Evolutionary conservation across 2,113 vertebrate genomes (phyloP).

Genomic region (Elaphurus davidianus): DNA sequence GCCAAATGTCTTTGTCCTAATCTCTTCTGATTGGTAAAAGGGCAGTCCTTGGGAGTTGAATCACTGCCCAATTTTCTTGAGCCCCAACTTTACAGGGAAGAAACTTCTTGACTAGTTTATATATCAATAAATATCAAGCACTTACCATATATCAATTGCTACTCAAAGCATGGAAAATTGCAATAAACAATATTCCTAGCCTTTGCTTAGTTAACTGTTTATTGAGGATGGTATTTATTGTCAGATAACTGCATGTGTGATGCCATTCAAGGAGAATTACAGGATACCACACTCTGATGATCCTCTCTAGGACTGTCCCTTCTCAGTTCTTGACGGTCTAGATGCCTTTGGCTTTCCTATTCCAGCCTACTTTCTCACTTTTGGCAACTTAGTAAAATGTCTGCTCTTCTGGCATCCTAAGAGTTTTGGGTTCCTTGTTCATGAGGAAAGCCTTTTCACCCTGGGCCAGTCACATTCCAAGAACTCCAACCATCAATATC

Average conservation of each 20-base stretch:
- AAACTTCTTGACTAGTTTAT: background rate
- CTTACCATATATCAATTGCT: background rate
- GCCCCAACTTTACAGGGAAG: background rate
- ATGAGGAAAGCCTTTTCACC: background rate
- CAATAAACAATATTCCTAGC: background rate
- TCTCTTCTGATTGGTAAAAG: background rate
- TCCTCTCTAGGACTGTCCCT: background rate
- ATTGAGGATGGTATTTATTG: background rate
- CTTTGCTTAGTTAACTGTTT: background rate
- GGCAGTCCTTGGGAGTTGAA: background rate
- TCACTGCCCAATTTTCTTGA: background rate
- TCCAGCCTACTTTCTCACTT: background rate
- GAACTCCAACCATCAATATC: background rate
- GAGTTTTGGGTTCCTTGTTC: background rate
- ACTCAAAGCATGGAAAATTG: background rate
- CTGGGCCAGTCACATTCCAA: background rate
- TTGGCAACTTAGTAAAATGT: background rate
- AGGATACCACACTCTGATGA: background rate
- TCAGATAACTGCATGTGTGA: background rate
- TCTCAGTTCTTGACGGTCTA: background rate
- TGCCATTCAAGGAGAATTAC: background rate
- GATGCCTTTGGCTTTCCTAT: background rate
- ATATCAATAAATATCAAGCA: background rate
- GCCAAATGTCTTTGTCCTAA: background rate
- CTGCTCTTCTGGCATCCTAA: background rate